Percentiles rank a stretch among this genome's conserved stretches.
phyloP scores from a whole-genome alignment of 2,888 invertebrate species.

The Boloria euphrosyne region DNA sequence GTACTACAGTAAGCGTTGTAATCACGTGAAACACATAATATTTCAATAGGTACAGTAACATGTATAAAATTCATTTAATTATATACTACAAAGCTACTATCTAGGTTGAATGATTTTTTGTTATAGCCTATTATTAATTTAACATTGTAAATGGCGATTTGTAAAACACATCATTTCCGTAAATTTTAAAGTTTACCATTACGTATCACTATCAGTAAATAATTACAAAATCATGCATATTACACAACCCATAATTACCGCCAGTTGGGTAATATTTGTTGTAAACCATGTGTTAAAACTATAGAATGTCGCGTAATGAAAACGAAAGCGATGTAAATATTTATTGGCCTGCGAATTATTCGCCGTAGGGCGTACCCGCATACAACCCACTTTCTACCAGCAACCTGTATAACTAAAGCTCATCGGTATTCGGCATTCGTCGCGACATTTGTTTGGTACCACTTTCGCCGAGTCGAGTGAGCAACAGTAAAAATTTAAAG shows the following conservation, averaged over 20 bases:
- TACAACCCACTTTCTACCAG: conserved; percentile 76
- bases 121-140: no score
- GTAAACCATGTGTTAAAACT: conserved; percentile 54
- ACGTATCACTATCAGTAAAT: not conserved
- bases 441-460: conserved; percentile 57
- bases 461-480: conserved; percentile 65
- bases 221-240: conserved; percentile 60
- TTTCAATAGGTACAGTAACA: no score
- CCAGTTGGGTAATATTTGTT: conserved; percentile 71
- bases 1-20: no score
- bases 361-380: conserved; percentile 80
- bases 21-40: no score
- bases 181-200: conserved; percentile 1
- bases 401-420: conserved; percentile 68
- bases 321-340: conserved; percentile 77
- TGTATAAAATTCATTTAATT: no score
- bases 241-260: conserved; percentile 63
- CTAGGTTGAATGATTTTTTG: no score
- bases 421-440: conserved; percentile 75
- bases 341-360: conserved; percentile 78
- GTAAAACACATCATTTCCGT: not conserved
- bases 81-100: no score
- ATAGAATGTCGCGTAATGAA: conserved; percentile 70
- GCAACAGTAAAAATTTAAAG: conserved; percentile 40
- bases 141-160: no score